Percentiles rank a stretch among this genome's conserved stretches.
These are phyloP conservation scores for Sarcoramphus papa DNA, from an alignment of 2,797 vertebrate genomes.

Conservation along the genomic window DNA sequence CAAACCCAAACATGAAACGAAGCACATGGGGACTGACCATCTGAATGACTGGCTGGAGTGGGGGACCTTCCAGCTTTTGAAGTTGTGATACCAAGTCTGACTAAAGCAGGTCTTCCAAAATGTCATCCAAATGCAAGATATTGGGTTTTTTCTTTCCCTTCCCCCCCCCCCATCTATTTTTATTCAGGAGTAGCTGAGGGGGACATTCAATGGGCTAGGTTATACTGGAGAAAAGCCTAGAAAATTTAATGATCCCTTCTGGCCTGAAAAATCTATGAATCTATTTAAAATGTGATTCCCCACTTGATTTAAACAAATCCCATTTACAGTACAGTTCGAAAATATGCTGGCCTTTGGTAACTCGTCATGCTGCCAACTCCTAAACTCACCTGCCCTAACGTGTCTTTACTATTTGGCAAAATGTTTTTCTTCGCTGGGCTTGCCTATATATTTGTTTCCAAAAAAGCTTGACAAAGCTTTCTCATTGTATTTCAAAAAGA, in stretches of 20 bases:
- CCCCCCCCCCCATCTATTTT: background rate
- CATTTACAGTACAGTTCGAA: background rate
- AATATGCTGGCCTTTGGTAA: background rate
- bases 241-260: background rate
- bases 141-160: too few species aligned
- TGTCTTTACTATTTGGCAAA: constrained; percentile 24
- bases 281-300: background rate
- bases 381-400: constrained; percentile 41
- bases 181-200: background rate
- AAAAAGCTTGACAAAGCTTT: constrained; percentile 68
- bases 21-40: background rate
- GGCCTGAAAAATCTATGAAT: background rate
- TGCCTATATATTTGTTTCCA: constrained; percentile 46
- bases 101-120: background rate
- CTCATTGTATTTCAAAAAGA: constrained; percentile 75
- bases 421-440: constrained; percentile 26
- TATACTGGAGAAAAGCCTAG: background rate
- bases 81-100: background rate
- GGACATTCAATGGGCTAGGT: background rate
- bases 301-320: background rate
- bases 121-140: background rate
- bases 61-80: background rate
- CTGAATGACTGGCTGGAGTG: fast-evolving
- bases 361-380: background rate
- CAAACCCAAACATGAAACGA: background rate